Percentiles rank a stretch among this genome's conserved stretches.
Evolutionary conservation across 1,140 invertebrate species (phyloP).

Genomic region (Fopius arisanus): DNA sequence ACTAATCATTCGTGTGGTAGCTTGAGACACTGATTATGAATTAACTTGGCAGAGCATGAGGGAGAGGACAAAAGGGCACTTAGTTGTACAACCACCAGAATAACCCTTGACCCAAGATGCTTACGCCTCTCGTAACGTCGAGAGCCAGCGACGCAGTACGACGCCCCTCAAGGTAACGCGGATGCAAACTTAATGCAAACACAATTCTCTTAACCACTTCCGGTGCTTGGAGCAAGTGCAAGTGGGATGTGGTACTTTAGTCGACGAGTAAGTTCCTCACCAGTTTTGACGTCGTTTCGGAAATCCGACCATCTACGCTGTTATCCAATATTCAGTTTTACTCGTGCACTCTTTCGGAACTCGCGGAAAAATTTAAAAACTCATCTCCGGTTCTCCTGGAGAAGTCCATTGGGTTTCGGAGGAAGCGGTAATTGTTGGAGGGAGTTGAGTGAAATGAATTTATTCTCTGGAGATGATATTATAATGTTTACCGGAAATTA

Average conservation of each 20-base stretch:
- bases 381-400: background rate
- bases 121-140: constrained; percentile 51
- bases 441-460: background rate
- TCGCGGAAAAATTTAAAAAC: background rate
- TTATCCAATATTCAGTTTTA: constrained; percentile 8
- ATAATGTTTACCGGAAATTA: background rate
- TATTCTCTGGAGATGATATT: background rate
- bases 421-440: background rate
- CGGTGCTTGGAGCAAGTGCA: background rate
- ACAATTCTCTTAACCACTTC: constrained; percentile 57
- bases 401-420: background rate
- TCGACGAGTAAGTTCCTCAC: background rate
- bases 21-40: background rate
- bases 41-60: background rate
- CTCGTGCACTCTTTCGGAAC: background rate
- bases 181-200: constrained; percentile 61
- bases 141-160: constrained; percentile 43
- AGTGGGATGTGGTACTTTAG: background rate
- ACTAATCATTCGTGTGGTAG: background rate
- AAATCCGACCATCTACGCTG: background rate
- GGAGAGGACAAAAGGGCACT: background rate
- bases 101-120: constrained; percentile 55
- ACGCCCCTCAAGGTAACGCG: constrained; percentile 39
- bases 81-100: constrained; percentile 48
- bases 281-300: constrained; percentile 1